Percentiles rank a stretch among this genome's conserved stretches.
phyloP scores from a whole-genome alignment of 2,888 invertebrate genomes.

The Brachylomia viminalis region DNA sequence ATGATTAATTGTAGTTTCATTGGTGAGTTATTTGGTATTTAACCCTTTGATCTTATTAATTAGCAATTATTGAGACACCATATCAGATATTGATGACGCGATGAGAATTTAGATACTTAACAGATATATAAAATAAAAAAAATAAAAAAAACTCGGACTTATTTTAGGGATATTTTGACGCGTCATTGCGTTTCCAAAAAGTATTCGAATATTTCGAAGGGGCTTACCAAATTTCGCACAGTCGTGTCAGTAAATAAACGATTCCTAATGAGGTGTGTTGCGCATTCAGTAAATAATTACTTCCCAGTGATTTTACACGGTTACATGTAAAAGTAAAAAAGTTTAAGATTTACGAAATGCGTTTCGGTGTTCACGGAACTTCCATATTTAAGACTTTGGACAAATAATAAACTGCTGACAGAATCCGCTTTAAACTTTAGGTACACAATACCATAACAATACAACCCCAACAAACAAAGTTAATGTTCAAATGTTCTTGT shows the following conservation, averaged over 20 bases:
- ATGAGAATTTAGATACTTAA: not conserved
- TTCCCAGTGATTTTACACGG: slow-evolving; percentile 43
- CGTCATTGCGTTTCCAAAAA: slow-evolving; percentile 15
- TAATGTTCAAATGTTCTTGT: too few species aligned
- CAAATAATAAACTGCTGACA: slow-evolving; percentile 5
- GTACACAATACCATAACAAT: not conserved
- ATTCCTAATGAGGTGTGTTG: slow-evolving; percentile 45
- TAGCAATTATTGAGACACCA: slow-evolving; percentile 24
- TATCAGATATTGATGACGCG: not conserved
- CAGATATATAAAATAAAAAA: too few species aligned
- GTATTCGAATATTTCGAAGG: slow-evolving; percentile 24
- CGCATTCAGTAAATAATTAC: slow-evolving; percentile 46
- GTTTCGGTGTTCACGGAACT: slow-evolving; percentile 52
- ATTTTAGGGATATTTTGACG: not conserved
- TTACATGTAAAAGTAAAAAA: slow-evolving; percentile 27
- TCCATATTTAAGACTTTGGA: slow-evolving; percentile 21
- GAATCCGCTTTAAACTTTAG: not conserved
- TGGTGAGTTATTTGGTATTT: slow-evolving; percentile 38
- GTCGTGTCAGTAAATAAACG: slow-evolving; percentile 46
- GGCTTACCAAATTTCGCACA: slow-evolving; percentile 47
- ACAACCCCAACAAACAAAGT: not conserved
- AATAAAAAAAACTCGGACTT: too few species aligned
- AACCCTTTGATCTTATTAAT: slow-evolving; percentile 54
- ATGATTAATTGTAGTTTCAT: slow-evolving; percentile 60
- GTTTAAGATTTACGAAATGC: slow-evolving; percentile 39